Evolutionary conservation across 2,888 invertebrate genomes (phyloP).

Genomic region (Leptothorax acervorum): DNA sequence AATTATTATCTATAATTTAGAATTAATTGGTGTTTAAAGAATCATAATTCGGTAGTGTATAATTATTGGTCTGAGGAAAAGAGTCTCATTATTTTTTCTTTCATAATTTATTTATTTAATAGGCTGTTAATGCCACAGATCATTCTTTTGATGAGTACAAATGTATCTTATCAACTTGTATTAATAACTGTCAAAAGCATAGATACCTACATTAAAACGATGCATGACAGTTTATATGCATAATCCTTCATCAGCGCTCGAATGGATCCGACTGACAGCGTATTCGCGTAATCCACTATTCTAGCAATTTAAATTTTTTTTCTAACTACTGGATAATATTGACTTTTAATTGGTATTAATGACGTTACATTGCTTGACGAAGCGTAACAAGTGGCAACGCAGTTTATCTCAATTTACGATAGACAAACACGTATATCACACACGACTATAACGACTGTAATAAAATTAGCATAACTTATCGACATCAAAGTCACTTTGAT

Average conservation of each 20-base stretch:
- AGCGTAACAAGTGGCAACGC: conserved; percentile 35
- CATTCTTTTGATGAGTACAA: not conserved
- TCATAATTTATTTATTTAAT: not conserved
- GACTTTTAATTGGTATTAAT: conserved; percentile 36
- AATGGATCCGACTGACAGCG: not conserved
- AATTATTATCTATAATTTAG: not conserved
- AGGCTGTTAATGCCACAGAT: not conserved
- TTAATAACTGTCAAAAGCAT: conserved; percentile 1
- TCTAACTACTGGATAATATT: not conserved
- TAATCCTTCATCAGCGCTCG: not conserved
- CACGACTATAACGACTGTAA: conserved; percentile 25
- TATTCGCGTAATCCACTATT: not conserved
- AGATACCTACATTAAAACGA: not conserved
- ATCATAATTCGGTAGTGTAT: not conserved
- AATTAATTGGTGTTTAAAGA: not conserved
- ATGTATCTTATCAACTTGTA: conserved; percentile 14
- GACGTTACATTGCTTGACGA: conserved; percentile 26
- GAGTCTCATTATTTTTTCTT: not conserved
- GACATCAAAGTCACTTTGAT: conserved; percentile 33
- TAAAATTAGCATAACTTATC: conserved; percentile 55
- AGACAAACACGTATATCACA: conserved; percentile 48
- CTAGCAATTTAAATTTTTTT: not conserved
- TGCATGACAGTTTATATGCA: not conserved
- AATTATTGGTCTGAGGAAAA: not conserved
- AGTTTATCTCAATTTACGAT: conserved; percentile 48